Conservation (phyloP, 2,888 invertebrate species). For the Athetis lepigone region DNA sequence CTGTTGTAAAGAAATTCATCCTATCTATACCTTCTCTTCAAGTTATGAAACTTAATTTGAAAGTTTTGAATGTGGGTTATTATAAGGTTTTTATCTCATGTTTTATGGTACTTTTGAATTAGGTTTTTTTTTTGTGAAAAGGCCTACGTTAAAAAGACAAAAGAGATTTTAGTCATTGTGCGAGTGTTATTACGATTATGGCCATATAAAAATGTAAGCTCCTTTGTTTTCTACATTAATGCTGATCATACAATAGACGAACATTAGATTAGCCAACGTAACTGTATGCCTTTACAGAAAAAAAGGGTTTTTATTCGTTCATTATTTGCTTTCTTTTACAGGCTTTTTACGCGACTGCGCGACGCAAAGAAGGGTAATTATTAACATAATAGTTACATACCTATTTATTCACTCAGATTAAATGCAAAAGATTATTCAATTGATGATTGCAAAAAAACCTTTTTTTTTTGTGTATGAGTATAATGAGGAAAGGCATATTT, state of each 20-base stretch:
- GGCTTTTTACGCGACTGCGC: too few relatives aligned
- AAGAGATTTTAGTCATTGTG: slow-evolving; percentile 35
- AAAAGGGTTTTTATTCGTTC: not conserved
- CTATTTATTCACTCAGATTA: not conserved
- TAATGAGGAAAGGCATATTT: not conserved
- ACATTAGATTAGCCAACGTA: slow-evolving; percentile 11
- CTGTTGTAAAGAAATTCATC: slow-evolving; percentile 29
- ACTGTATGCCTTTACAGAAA: not conserved
- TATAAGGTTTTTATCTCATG: slow-evolving; percentile 22
- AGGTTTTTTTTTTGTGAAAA: slow-evolving; percentile 29
- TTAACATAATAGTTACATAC: not conserved
- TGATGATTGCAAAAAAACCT: not conserved
- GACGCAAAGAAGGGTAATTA: too few relatives aligned
- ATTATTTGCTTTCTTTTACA: slow-evolving; percentile 20
- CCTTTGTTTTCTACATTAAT: slow-evolving; percentile 44
- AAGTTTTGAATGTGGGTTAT: slow-evolving; percentile 38
- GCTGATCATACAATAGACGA: slow-evolving; percentile 19
- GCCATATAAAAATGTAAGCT: slow-evolving; percentile 22
- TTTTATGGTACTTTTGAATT: slow-evolving; percentile 38
- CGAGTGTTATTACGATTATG: slow-evolving; percentile 47
- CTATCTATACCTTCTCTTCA: not conserved
- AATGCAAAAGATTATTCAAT: not conserved
- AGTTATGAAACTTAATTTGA: slow-evolving; percentile 25
- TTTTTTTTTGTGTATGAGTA: not conserved
- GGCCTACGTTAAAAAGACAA: slow-evolving; percentile 25